Percentiles rank a stretch among this genome's conserved stretches.
These are phyloP conservation scores for Acanthopagrus latus DNA, from an alignment of 2,797 vertebrate species.

Conservation along the genomic window DNA sequence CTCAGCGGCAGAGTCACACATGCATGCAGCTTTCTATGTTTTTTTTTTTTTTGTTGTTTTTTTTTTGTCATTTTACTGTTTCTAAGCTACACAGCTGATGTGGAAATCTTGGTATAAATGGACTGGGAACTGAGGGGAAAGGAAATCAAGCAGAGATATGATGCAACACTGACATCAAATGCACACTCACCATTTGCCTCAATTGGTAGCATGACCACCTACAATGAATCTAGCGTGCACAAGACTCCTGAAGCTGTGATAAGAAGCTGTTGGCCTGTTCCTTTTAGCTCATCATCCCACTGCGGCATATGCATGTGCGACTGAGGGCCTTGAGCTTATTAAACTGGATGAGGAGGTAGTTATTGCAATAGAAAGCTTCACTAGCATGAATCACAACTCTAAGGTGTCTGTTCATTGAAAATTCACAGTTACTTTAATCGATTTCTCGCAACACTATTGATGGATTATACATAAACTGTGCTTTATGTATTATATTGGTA, in stretches of 20 bases:
- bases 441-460: not conserved
- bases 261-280: not conserved
- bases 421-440: not conserved
- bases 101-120: conserved; percentile 19
- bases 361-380: conserved; percentile 6
- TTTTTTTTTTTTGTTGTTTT: conserved; percentile 12
- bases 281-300: not conserved
- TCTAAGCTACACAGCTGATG: conserved; percentile 8
- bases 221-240: conserved; percentile 13
- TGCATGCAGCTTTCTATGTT: conserved; percentile 10
- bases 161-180: conserved; percentile 33
- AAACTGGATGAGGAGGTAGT: conserved; percentile 14
- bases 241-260: conserved; percentile 14
- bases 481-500: too few species aligned
- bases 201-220: conserved; percentile 37
- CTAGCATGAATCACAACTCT: not conserved
- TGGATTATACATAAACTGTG: not conserved
- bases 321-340: conserved; percentile 11
- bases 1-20: conserved; percentile 5
- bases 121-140: not conserved
- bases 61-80: not conserved
- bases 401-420: not conserved
- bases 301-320: not conserved
- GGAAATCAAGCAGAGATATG: conserved; percentile 17
- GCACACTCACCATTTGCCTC: conserved; percentile 36